Evolutionary conservation across 2,797 vertebrate species (phyloP).

Genomic region (Artibeus lituratus): DNA sequence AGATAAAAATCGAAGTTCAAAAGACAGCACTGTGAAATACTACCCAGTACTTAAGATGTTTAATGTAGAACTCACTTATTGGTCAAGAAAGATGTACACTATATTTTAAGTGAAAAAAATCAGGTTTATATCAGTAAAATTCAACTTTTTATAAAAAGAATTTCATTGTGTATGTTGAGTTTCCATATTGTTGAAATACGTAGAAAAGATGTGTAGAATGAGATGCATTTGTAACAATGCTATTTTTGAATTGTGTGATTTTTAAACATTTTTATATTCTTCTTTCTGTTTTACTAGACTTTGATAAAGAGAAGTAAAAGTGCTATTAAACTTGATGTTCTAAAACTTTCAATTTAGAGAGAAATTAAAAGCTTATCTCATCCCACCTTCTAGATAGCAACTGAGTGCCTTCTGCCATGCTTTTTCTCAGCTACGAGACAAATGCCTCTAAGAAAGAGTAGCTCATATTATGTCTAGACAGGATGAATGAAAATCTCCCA

Average conservation of each 20-base stretch:
- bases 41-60: not conserved
- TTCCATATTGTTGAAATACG: not conserved
- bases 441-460: not conserved
- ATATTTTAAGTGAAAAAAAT: not conserved
- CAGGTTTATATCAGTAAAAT: not conserved
- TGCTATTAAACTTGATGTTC: not conserved
- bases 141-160: not conserved
- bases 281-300: not conserved
- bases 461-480: not conserved
- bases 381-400: not conserved
- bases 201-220: fast-evolving
- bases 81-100: not conserved
- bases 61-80: not conserved
- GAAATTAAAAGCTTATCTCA: not conserved
- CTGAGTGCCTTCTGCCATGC: not conserved
- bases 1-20: not conserved
- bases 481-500: not conserved
- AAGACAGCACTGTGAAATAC: not conserved
- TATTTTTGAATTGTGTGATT: not conserved
- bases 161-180: not conserved
- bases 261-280: not conserved
- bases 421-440: not conserved
- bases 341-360: not conserved
- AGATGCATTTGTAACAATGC: not conserved
- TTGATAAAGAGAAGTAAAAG: not conserved